Base-by-base conservation (phyloP, 2,888 invertebrate genomes). In the Elmis aenea region DNA sequence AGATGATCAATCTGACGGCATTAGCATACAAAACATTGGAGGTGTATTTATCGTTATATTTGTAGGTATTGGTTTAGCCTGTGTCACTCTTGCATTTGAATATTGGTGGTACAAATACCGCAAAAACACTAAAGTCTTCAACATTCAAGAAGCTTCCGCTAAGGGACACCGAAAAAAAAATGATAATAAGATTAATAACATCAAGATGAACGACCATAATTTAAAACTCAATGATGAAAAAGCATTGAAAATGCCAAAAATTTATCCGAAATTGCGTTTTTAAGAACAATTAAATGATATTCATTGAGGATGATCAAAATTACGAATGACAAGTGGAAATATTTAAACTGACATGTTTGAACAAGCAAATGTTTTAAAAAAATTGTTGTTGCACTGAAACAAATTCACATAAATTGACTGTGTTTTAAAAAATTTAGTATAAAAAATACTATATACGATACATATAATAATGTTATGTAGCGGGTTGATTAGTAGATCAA, bases 31-130 rank as follows among this genome's bases (percentile, higher is more conserved):
- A 60, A 97, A 97, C 64, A 97, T 97, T 50, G 96, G 94, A 26
- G 96, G 96, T 1, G 96, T 97, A 0, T 97, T 97, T 64, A 92
- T 97, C 33, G 94, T 97, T 0, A 95, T 97, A 46, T 90, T 95
- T 59, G 92, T 94, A 52, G 95, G 95, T 0, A 93, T 95, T 16
- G 89, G 86, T 0, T 73, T 94, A 61, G 93, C 94, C 1, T 90
- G 92, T 54, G 68, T 93, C 27, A 95, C 94, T 0, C 71, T 97
- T 21, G 86, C 85, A 0, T 85, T 93, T 42, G 97, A 97, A 64
- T 96, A 94, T 65, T 91, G 89, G 85, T 92, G 89, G 83, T 91
- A 90, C 56, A 85, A 86, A 52, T 83, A 83, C 69, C 75, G 83
- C 51, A 81, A 78, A 52, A 74, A 78, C 0, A 54, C 60, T 5